Percentiles rank a stretch among this genome's conserved stretches.
These are phyloP conservation scores for Rhodinocichla rosea DNA, from an alignment of 2,113 vertebrate species.

Conservation along the genomic window DNA sequence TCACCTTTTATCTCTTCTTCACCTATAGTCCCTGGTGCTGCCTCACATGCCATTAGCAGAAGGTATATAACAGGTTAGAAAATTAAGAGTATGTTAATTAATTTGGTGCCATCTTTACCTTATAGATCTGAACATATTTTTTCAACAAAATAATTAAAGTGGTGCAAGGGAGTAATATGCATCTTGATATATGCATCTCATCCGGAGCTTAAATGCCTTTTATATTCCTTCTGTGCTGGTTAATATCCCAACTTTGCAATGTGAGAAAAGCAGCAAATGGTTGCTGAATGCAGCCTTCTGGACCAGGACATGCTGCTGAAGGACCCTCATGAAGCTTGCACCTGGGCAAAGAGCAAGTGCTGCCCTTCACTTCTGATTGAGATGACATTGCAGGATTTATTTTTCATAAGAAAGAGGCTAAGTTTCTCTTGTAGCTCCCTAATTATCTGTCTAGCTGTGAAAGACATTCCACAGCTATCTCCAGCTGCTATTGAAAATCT, in stretches of 20 bases:
- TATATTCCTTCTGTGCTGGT: background rate
- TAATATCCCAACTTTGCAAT: background rate
- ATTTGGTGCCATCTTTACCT: background rate
- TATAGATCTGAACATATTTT: background rate
- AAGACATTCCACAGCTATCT: background rate
- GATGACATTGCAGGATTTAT: background rate
- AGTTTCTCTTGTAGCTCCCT: background rate
- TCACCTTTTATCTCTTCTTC: background rate
- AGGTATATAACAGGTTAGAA: background rate
- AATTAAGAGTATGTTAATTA: background rate
- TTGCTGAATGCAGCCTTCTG: background rate
- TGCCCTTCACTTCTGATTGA: background rate
- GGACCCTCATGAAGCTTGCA: background rate
- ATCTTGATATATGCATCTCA: background rate
- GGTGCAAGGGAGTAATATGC: background rate
- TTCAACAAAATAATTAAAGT: conserved; percentile 5
- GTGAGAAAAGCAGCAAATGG: background rate
- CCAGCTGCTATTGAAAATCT: background rate
- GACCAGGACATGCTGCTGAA: background rate
- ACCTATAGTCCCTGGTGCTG: background rate
- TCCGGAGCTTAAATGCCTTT: background rate
- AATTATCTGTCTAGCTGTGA: background rate
- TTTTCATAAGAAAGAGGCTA: background rate
- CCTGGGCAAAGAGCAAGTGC: background rate
- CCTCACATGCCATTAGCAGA: background rate